Base-by-base conservation (phyloP, 2,797 vertebrate genomes). In the Thaleichthys pacificus region DNA sequence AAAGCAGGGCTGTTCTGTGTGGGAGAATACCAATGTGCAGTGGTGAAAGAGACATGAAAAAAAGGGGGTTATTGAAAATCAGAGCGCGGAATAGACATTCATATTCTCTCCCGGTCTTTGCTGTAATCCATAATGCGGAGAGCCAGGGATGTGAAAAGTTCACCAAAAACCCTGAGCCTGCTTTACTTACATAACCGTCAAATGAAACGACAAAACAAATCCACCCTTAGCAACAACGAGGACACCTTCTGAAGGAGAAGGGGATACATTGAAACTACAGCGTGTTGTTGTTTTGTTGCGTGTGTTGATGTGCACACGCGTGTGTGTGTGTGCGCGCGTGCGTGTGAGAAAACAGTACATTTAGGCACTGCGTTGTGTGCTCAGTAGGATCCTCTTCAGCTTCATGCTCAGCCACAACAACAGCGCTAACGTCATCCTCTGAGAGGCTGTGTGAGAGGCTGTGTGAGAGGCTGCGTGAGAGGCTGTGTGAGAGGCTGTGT, bases 21-120 rank as follows among this genome's bases (percentile, higher is more conserved):
- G 26, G 51, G 61, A 63, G 51, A 80, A 78, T 70, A 67, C 72
- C 51, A 82, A 71, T 66, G 69, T 72, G 22, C 12, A 24, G 22
- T 71, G 54, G 67, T 49, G 38, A 63, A 22, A 32, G 57, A 5
- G 28, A 68, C 72, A 24, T 30, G 4, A 57, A 49, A 28, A 28
- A 69, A 14, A 8, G n/a, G 56, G 21, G 77, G 61, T 72, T 58
- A 70, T 22, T 67, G 65, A 63, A 84, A 64, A 54, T 57, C 26
- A 12, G 35, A 66, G 61, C 26, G 62, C 19, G 68, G 28, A 68
- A 58, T 24, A 17, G 30, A 77, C n/a, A 66, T 71, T 65, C 17
- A 19, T 26, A 72, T 72, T 26, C 22, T 58, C 32, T 54, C 72
- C 2, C 11, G 57, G 15, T 51, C 42, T 58, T 68, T 61, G 56